Base-by-base conservation (phyloP, 1,140 invertebrate genomes). In the Zaprionus gabonicus region DNA sequence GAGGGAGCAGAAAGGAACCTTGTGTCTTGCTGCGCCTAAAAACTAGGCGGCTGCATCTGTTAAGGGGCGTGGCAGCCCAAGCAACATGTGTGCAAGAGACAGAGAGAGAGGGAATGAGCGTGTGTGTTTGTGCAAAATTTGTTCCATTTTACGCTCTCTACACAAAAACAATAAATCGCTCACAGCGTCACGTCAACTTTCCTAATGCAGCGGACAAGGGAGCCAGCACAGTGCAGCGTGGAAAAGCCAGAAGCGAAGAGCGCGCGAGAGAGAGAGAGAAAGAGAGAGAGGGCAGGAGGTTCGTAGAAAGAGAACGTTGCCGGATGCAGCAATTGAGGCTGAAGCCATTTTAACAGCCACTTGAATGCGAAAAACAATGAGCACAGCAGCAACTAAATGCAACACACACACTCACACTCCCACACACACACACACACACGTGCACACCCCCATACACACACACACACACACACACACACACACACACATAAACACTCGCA, bases 161-260 rank as follows among this genome's bases (percentile, higher is more conserved):
- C 80, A 87, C 83, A 87, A 87, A 87, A 87, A 87, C 83, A 87
- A 87, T 87, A 87, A 87, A 88, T 88, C 83, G 83, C 83, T 87
- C 83, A 88, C 84, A 87, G 83, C 83, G 86, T 83, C 83, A 81
- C 83, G 84, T 87, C 83, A 87, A 87, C 84, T 88, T 86, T 88
- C 73, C 83, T 88, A 87, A 88, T 87, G 83, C 78, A 82, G 76
- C 58, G 62, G 20, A 25, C 58, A 69, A 70, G 53, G 60, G 66
- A 57, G 31, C 58, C 31, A 41, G 31, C 10, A 3, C 31, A 34
- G 31, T 34, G 31, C 9, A 34, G 9, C 9, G 31, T 9, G 36
- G 10, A n/a, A 12, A 1, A 31, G 12, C 25, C 15, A 28, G 34
- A 17, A 38, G 36, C 3, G 12, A 23, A 23, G 23, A 23, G 23